Evolutionary conservation across 2,113 vertebrate genomes (phyloP), one percentile per base, ranked within the genome.

Genomic region (Parotia lawesii): DNA sequence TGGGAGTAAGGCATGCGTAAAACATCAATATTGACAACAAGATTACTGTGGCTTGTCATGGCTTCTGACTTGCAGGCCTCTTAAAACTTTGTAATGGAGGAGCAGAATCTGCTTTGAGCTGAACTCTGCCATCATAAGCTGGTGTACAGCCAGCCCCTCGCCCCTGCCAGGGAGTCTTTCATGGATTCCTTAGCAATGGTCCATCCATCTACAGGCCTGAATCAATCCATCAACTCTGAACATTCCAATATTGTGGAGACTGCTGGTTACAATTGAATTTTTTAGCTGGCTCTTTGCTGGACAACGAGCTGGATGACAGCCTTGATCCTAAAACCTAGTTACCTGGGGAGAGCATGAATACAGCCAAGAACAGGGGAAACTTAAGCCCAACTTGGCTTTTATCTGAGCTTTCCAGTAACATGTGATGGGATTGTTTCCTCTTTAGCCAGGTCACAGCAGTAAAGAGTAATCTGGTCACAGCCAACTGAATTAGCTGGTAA

Each of bases 1-100:
- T 65, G 77, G 86, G 86, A 84, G 76, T 48, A 90, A 95, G 83
- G 86, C 90, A 87, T 64, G 89, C 4, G 5, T 91, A 58, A 96
- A 94, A 47, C 87, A 87, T 93, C 67, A 62, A 15, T 76, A 94
- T 85, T 90, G 96, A 94, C 95, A 94, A 48, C 5, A 31, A 93
- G 90, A 91, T 90, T 88, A 58, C 85, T 66, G 87, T 50, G 78
- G 42, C 74, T 93, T 89, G 71, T 89, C 28, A 2, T 42, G 61
- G 89, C 62, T 94, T 82, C 87, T 90, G 90, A 87, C 84, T 91
- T 66, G 74, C 78, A 57, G 64, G 74, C 50, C 78, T 87, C 87
- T 94, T 85, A 78, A 71, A 67, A 61, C 61, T 93, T 77, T 27
- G 57, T 57, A 67, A 72, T 48, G 27, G 81, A 91, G 73, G 78